Evolutionary conservation across 2,797 vertebrate genomes (phyloP), one percentile per base, ranked within the genome.

Genomic region (Erpetoichthys calabaricus): DNA sequence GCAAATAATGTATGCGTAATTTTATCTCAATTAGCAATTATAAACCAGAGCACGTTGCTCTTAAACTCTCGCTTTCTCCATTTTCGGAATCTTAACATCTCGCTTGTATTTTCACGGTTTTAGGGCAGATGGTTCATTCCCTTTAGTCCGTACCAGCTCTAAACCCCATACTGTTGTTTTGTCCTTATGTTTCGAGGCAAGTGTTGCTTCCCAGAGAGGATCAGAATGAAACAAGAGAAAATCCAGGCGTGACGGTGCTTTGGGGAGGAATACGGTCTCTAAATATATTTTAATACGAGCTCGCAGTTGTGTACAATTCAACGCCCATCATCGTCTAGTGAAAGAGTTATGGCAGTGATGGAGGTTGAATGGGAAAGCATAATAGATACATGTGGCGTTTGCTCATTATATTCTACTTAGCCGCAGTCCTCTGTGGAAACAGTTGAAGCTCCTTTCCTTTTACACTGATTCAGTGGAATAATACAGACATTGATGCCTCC

Each of bases 381-480:
- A 91, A 90, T 88, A 82, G 85, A 84, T 88, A 83, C 90, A 90
- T 91, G 90, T 85, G 88, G 90, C 76, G 89, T 83, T 81, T 82
- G 79, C 82, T 91, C 86, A 91, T 95, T 94, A 91, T 90, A 88
- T 86, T 82, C 88, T 82, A 87, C 81, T 92, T 91, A 90, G 85
- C 73, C 78, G 68, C 70, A 79, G 81, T 82, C 78, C 73, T 76
- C 80, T 69, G 73, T 79, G 78, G 82, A 86, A 88, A 84, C 84
- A 82, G 85, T 80, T 79, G 86, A 83, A 85, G 82, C 80, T 77
- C 78, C 80, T 88, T 84, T 87, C 86, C 85, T 80, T 81, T 77
- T 77, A 78, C 86, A 81, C 82, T 82, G 77, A 86, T 86, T 88
- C 74, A 73, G 72, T 67, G 76, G 79, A 88, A 94, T 89, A 92